These are phyloP conservation scores for Drosophila chauvacae DNA, from an alignment of 1,140 invertebrate genomes.

Conservation along the genomic window DNA sequence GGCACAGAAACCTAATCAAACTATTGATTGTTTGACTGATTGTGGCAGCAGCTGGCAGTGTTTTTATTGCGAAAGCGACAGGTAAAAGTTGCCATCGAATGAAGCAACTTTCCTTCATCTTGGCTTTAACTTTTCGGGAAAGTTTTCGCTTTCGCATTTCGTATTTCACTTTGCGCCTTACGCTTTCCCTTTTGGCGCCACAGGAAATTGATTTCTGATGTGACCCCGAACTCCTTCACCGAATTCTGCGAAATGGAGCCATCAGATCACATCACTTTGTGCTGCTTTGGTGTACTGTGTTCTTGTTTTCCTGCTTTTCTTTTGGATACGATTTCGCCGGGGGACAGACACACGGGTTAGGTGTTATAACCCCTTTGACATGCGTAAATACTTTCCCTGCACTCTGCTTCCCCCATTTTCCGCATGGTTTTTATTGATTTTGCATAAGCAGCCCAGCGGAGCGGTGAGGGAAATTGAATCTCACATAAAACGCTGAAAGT, in stretches of 20 bases:
- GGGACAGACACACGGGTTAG: slow-evolving; percentile 45
- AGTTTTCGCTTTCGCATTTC: slow-evolving; percentile 61
- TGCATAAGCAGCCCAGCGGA: slow-evolving; percentile 52
- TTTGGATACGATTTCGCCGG: slow-evolving; percentile 38
- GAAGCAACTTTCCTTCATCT: slow-evolving; percentile 48
- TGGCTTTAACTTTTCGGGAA: slow-evolving; percentile 70
- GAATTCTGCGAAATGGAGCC: slow-evolving; percentile 36
- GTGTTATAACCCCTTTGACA: slow-evolving; percentile 73
- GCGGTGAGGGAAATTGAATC: slow-evolving; percentile 53
- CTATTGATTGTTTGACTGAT: slow-evolving; percentile 81
- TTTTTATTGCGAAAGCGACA: slow-evolving; percentile 63
- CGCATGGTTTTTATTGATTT: slow-evolving; percentile 65
- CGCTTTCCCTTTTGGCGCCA: slow-evolving; percentile 59
- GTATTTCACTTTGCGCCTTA: not conserved
- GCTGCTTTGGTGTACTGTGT: slow-evolving; percentile 20
- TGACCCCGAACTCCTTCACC: slow-evolving; percentile 29
- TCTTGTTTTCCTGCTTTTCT: slow-evolving; percentile 14
- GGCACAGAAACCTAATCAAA: slow-evolving; percentile 74
- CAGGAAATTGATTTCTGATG: slow-evolving; percentile 79
- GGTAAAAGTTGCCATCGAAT: slow-evolving; percentile 61
- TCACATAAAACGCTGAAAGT: slow-evolving; percentile 51
- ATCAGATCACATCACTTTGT: slow-evolving; percentile 51
- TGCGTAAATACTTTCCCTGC: slow-evolving; percentile 51
- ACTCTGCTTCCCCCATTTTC: slow-evolving; percentile 40
- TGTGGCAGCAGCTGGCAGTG: slow-evolving; percentile 62